Evolutionary conservation across 2,888 invertebrate species (phyloP).

Genomic region (Dichetophora obliterata): DNA sequence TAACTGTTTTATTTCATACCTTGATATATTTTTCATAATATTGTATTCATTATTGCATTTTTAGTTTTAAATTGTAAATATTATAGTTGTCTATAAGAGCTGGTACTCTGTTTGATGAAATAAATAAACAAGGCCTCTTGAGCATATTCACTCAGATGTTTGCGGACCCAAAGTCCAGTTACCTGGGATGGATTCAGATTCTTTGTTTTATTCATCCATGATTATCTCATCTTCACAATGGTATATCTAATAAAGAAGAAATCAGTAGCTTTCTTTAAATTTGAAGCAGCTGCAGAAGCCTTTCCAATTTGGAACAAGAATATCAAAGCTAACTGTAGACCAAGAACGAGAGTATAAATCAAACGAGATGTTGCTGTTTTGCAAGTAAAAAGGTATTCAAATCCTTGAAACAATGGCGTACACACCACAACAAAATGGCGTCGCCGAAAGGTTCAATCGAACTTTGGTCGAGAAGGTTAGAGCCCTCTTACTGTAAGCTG

Average conservation of each 20-base stretch:
- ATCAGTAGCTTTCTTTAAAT: neutral
- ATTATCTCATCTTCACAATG: neutral
- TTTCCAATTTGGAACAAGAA: too few species aligned
- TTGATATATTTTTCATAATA: too few species aligned
- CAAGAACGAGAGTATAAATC: slow-evolving; percentile 53
- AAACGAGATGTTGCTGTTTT: slow-evolving; percentile 42
- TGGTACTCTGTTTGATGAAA: too few species aligned
- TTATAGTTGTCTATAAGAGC: too few species aligned
- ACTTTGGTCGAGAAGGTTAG: too few species aligned
- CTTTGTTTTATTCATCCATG: too few species aligned
- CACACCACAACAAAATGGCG: slow-evolving; percentile 43
- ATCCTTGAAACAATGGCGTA: slow-evolving; percentile 40
- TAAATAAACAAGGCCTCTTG: neutral
- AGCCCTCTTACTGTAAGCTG: slow-evolving; percentile 28
- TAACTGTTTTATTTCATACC: too few species aligned
- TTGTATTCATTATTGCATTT: too few species aligned
- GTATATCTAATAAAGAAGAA: neutral
- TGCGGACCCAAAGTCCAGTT: neutral
- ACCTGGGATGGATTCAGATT: neutral
- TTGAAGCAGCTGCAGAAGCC: too few species aligned
- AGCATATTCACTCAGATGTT: neutral
- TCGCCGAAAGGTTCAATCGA: slow-evolving; percentile 31
- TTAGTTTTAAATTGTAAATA: too few species aligned
- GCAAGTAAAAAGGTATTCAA: slow-evolving; percentile 52
- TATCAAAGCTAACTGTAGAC: slow-evolving; percentile 29